Evolutionary conservation across 2,888 invertebrate species (phyloP).

Genomic region (Odontocolon sp.): DNA sequence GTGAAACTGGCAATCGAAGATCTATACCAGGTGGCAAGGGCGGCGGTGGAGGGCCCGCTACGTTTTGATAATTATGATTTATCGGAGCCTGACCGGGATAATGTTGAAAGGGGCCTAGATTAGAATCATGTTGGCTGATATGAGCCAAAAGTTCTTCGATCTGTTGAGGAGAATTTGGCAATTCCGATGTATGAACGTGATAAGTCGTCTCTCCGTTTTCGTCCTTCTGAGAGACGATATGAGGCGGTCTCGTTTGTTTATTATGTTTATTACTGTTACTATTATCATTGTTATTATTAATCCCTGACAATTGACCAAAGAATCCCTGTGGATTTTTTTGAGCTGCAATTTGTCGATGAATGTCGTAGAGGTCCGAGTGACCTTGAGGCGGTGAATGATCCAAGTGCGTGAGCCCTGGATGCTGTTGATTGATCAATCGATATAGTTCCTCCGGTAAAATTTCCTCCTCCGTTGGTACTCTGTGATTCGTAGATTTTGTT

Average conservation of each 20-base stretch:
- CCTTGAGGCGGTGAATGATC: slow-evolving; percentile 71
- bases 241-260: slow-evolving; percentile 73
- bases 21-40: slow-evolving; percentile 71
- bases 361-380: slow-evolving; percentile 73
- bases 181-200: slow-evolving; percentile 76
- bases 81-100: slow-evolving; percentile 73
- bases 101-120: slow-evolving; percentile 74
- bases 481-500: slow-evolving; percentile 63
- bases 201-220: slow-evolving; percentile 77
- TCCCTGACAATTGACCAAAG: slow-evolving; percentile 59
- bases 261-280: slow-evolving; percentile 10
- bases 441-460: slow-evolving; percentile 74
- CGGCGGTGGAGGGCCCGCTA: slow-evolving; percentile 61
- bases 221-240: slow-evolving; percentile 74
- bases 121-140: slow-evolving; percentile 77
- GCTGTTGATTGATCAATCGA: slow-evolving; percentile 75
- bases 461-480: slow-evolving; percentile 65
- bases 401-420: slow-evolving; percentile 74
- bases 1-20: slow-evolving; percentile 73
- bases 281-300: slow-evolving; percentile 20
- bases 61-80: slow-evolving; percentile 66
- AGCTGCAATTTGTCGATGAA: slow-evolving; percentile 73
- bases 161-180: slow-evolving; percentile 75
- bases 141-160: slow-evolving; percentile 79
- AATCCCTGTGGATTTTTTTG: slow-evolving; percentile 69